Conservation (phyloP, 2,113 vertebrate species). For the Spermophilus dauricus region DNA sequence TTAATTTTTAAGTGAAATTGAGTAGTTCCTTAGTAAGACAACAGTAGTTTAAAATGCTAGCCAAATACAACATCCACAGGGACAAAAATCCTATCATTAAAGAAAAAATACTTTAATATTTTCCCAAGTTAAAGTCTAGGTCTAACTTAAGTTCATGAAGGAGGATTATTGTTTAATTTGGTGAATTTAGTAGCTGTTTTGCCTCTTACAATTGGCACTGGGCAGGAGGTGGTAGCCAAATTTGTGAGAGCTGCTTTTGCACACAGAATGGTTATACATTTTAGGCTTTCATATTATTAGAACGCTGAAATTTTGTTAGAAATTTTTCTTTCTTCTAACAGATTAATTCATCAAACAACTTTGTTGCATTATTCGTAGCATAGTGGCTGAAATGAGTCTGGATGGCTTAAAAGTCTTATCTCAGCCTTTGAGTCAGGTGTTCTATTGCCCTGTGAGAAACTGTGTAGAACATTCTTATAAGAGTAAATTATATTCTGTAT, state of each 20-base stretch:
- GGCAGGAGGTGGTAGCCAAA: neutral
- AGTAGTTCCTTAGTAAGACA: neutral
- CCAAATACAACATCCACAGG: neutral
- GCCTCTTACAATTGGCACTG: neutral
- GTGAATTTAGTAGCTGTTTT: neutral
- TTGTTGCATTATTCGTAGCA: neutral
- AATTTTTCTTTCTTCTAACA: neutral
- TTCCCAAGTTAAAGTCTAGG: neutral
- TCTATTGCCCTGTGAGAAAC: neutral
- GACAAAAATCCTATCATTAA: neutral
- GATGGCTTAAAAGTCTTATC: constrained; percentile 9
- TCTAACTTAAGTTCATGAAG: neutral
- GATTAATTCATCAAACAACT: neutral
- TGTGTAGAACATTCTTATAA: neutral
- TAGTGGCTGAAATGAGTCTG: neutral
- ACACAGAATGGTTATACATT: neutral
- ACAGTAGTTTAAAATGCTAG: neutral
- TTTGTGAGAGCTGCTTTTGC: neutral
- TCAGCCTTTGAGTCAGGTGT: neutral
- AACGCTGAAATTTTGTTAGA: neutral
- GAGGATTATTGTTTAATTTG: neutral
- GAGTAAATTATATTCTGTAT: neutral
- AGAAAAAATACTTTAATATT: neutral
- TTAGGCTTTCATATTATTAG: neutral
- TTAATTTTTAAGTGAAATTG: neutral